Base-by-base conservation (phyloP, 2,888 invertebrate species). In the Hypomecis atomaria region DNA sequence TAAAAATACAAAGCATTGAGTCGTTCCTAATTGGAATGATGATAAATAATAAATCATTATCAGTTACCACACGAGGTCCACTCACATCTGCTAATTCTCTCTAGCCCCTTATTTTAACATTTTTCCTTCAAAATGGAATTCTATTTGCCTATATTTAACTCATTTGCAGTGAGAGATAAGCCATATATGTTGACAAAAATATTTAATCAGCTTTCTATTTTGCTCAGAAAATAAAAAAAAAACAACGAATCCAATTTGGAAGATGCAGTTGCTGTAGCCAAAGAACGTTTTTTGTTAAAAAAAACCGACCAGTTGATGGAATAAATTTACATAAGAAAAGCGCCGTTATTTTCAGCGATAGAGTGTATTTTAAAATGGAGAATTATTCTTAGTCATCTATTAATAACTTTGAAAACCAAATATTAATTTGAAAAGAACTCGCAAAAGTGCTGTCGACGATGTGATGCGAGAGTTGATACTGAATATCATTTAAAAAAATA, bases 291-390 rank as follows among this genome's bases (percentile, higher is more conserved):
- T 70, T 66, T 66, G 42, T 55, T 45, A 58, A 53, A 62, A 65
- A 65, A 67, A 71, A 65, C 55, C 56, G 50, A 23, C 11, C 59
- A 62, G 64, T 65, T 71, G 67, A 66, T 69, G 59, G 70, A 70
- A 71, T 71, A 70, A 68, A 71, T 71, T 70, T 67, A 50, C 65
- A 71, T 69, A 62, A 71, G 62, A 66, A 66, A 54, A 62, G 47
- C 23, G 23, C 59, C 50, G 62, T 63, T 62, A 62, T 65, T 62
- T 59, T 59, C 45, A 52, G 43, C 59, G 62, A 52, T 55, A 52
- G 60, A 6, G 50, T 55, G 48, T 55, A 54, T 53, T 62, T 64
- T 65, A 62, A 64, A 60, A 57, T 34, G 52, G 55, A 47, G 47
- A 60, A 48, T 57, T 60, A 57, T 60, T 65, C 52, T 65, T 48